Percentiles rank a stretch among this genome's conserved stretches.
Evolutionary conservation across 2,888 invertebrate species (phyloP).

Genomic region (Polydrusus tereticollis): DNA sequence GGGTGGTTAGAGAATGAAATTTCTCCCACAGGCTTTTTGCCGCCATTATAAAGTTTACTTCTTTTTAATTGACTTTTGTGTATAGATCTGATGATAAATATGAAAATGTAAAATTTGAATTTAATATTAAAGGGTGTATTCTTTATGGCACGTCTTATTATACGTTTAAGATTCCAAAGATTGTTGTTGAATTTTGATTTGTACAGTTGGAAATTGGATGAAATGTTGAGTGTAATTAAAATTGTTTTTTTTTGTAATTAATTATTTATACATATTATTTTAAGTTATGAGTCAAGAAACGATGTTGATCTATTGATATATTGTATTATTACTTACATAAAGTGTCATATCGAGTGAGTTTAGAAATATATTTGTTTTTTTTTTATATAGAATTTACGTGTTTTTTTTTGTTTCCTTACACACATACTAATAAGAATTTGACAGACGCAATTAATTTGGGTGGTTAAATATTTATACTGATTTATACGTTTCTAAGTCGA

Average conservation of each 20-base stretch:
- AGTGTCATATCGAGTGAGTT: slow-evolving; percentile 16
- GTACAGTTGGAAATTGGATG: neutral
- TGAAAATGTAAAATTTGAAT: too few species aligned
- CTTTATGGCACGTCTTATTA: neutral
- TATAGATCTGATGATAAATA: neutral
- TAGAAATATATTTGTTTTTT: slow-evolving; percentile 12
- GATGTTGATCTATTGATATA: neutral
- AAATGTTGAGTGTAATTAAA: neutral
- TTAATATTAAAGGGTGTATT: too few species aligned
- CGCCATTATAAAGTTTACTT: too few species aligned
- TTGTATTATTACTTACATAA: neutral
- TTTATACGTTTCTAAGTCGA: too few species aligned
- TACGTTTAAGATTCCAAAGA: neutral
- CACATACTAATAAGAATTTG: too few species aligned
- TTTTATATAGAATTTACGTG: neutral
- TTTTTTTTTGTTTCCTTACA: neutral
- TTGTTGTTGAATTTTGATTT: neutral
- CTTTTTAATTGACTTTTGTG: neutral
- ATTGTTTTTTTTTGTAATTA: neutral
- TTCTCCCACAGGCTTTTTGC: too few species aligned
- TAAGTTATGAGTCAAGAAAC: neutral
- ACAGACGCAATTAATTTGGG: too few species aligned
- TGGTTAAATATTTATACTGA: too few species aligned
- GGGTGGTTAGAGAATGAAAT: too few species aligned
- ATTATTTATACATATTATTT: neutral